These are phyloP conservation scores for Petroica traversi DNA, from an alignment of 2,113 vertebrate genomes.

Conservation along the genomic window DNA sequence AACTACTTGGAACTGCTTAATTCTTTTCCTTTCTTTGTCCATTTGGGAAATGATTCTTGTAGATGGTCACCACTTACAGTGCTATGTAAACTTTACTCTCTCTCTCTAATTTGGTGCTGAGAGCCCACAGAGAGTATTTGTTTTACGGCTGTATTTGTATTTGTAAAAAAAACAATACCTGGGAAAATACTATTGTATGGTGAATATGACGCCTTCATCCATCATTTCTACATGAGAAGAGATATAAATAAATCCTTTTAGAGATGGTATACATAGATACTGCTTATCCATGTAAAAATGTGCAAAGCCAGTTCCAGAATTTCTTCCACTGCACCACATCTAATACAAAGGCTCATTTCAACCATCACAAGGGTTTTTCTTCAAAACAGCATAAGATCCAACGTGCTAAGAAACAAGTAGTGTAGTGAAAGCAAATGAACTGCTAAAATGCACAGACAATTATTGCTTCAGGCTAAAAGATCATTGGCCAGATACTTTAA, in stretches of 20 bases:
- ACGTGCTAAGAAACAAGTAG: conserved; percentile 10
- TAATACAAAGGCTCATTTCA: neutral
- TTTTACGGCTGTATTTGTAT: neutral
- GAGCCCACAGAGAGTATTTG: neutral
- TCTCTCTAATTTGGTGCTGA: neutral
- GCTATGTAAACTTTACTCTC: neutral
- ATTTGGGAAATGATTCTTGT: neutral
- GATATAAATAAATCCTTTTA: neutral
- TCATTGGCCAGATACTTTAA: neutral
- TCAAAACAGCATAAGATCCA: neutral
- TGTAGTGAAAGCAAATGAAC: conserved; percentile 34
- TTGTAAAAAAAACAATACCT: neutral
- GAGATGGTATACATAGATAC: neutral
- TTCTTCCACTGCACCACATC: neutral
- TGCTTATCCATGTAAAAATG: neutral
- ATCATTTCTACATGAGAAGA: neutral
- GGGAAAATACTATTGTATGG: neutral
- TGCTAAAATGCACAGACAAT: conserved; percentile 35
- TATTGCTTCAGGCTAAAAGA: conserved; percentile 32
- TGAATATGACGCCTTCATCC: neutral
- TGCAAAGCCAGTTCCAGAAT: neutral
- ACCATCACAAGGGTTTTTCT: neutral
- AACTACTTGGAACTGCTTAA: neutral
- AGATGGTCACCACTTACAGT: neutral
- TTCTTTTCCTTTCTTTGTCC: neutral